A percentile compares a stretch with the other conserved stretches of the same genome.
Evolutionary conservation across 1,140 invertebrate species (phyloP).

Genomic region (Drosophila kikkawai): DNA sequence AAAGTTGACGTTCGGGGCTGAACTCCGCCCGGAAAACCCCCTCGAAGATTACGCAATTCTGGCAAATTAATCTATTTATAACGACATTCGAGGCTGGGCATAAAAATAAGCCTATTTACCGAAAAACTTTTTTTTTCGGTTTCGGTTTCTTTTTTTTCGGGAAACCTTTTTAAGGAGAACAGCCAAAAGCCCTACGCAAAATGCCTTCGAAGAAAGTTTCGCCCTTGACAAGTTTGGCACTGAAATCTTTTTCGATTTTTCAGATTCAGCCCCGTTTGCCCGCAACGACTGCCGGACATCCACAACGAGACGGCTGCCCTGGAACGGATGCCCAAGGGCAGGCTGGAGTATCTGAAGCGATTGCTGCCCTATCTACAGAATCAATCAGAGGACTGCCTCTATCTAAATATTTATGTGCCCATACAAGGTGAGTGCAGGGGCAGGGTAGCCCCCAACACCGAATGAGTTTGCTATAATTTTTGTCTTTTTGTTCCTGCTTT

Average conservation of each 20-base stretch:
- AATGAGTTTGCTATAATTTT: constrained; percentile 52
- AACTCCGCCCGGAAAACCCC: constrained; percentile 1
- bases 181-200: constrained; percentile 18
- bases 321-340: constrained; percentile 93
- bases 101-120: constrained; percentile 73
- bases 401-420: constrained; percentile 98
- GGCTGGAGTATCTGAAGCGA: constrained; percentile 93
- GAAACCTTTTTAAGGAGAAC: constrained; percentile 52
- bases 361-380: constrained; percentile 94
- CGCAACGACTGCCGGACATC: constrained; percentile 93
- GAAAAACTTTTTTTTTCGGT: constrained; percentile 37
- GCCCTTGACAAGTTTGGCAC: constrained; percentile 41
- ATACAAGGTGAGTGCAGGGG: constrained; percentile 91
- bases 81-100: constrained; percentile 65
- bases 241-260: constrained; percentile 54
- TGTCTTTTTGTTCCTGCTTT: background rate
- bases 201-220: constrained; percentile 40
- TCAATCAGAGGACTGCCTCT: constrained; percentile 98
- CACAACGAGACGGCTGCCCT: constrained; percentile 92
- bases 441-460: constrained; percentile 10
- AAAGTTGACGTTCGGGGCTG: constrained; percentile 43
- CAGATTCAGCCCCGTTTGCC: constrained; percentile 95
- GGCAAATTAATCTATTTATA: constrained; percentile 82
- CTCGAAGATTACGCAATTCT: constrained; percentile 73
- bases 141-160: constrained; percentile 12